A percentile compares a stretch with the other conserved stretches of the same genome.
These are phyloP conservation scores for Philopedon plagiatum DNA, from an alignment of 2,888 invertebrate species.

Conservation along the genomic window DNA sequence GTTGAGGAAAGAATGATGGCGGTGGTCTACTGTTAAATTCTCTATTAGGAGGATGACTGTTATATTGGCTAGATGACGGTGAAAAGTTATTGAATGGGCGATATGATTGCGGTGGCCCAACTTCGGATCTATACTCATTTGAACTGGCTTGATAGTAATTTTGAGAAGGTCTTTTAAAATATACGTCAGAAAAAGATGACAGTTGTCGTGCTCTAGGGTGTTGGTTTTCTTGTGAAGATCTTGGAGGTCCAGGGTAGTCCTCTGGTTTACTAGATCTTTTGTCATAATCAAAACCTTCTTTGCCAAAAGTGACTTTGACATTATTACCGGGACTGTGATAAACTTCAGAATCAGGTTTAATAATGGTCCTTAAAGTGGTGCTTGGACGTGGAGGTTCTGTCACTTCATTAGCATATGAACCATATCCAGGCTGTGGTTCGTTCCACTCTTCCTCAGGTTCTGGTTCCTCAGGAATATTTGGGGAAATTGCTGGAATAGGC, in stretches of 20 bases:
- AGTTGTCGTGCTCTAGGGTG: constrained; percentile 60
- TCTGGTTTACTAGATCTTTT: constrained; percentile 68
- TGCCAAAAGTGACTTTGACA: constrained; percentile 87
- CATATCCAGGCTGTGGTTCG: constrained; percentile 68
- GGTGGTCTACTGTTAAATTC: constrained; percentile 49
- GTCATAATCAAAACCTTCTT: constrained; percentile 72
- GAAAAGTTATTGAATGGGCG: constrained; percentile 68
- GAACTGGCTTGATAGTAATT: constrained; percentile 52
- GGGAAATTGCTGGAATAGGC: constrained; percentile 84
- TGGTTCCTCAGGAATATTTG: constrained; percentile 72
- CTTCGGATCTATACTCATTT: constrained; percentile 56
- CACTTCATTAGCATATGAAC: constrained; percentile 41
- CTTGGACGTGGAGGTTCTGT: constrained; percentile 73
- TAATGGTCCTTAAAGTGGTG: constrained; percentile 87
- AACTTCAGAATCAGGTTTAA: constrained; percentile 88
- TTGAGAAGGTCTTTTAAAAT: constrained; percentile 55
- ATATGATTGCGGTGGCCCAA: constrained; percentile 71
- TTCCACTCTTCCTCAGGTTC: constrained; percentile 63
- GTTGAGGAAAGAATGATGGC: constrained; percentile 63
- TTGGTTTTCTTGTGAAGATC: constrained; percentile 45
- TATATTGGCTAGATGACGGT: constrained; percentile 44
- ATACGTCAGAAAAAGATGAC: constrained; percentile 58
- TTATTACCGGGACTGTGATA: constrained; percentile 83
- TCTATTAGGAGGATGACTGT: constrained; percentile 45
- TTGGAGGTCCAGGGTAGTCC: constrained; percentile 63